Percentiles rank a stretch among this genome's conserved stretches.
phyloP scores from a whole-genome alignment of 2,888 invertebrate species.

The Drosophila kokeensis region DNA sequence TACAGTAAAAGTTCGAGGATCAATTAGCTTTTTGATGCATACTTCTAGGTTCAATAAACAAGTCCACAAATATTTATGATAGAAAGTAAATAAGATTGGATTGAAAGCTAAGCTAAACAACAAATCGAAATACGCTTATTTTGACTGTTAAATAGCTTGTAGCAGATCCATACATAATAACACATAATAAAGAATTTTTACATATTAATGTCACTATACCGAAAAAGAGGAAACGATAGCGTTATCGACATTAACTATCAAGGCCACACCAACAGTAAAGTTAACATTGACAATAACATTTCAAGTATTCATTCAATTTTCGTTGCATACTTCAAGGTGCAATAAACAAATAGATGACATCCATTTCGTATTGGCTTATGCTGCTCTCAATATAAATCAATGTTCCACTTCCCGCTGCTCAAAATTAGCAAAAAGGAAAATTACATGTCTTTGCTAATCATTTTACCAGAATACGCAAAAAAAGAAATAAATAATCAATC shows the following conservation, averaged over 20 bases:
- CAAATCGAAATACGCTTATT: neutral
- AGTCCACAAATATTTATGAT: neutral
- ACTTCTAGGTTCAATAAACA: constrained; percentile 17
- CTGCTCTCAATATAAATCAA: constrained; percentile 65
- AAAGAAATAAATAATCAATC: constrained; percentile 18
- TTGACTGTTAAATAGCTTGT: neutral
- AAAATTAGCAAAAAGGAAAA: constrained; percentile 68
- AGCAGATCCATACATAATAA: neutral
- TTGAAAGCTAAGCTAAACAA: neutral
- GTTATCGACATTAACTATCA: no score
- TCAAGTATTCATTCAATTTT: neutral
- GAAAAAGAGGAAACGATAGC: neutral
- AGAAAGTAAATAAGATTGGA: neutral
- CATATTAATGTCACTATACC: neutral
- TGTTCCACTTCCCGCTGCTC: constrained; percentile 43
- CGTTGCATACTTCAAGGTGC: constrained; percentile 22
- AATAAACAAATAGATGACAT: constrained; percentile 24
- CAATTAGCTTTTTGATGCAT: constrained; percentile 17
- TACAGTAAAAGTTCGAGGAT: no score
- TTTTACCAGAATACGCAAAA: constrained; percentile 37
- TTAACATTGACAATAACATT: neutral
- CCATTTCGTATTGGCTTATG: constrained; percentile 36
- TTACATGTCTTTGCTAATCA: constrained; percentile 73
- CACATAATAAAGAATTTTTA: neutral
- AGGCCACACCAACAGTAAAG: neutral